Conservation (phyloP, 2,797 vertebrate genomes). For the Poeciliopsis turneri region DNA sequence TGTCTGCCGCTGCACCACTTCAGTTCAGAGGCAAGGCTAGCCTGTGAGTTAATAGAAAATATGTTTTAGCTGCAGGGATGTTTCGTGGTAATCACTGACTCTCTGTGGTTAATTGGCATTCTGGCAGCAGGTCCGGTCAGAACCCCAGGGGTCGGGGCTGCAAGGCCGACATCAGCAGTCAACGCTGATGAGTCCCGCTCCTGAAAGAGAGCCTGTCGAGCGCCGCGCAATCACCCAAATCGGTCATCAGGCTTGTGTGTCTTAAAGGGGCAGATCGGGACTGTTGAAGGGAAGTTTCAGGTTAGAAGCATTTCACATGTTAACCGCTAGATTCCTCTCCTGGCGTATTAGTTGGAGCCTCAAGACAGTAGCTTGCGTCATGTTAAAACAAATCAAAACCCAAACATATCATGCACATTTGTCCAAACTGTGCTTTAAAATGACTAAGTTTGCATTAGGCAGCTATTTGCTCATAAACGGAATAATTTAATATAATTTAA, state of each 20-base stretch:
- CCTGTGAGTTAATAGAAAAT: slow-evolving; percentile 14
- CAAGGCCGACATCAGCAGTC: slow-evolving; percentile 50
- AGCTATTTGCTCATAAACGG: background rate
- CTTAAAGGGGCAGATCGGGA: slow-evolving; percentile 37
- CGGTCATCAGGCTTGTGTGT: slow-evolving; percentile 49
- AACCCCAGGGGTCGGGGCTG: slow-evolving; percentile 33
- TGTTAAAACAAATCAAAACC: background rate
- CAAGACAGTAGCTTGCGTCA: background rate
- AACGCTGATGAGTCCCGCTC: slow-evolving; percentile 57
- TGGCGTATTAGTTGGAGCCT: background rate
- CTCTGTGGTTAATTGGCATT: slow-evolving; percentile 55
- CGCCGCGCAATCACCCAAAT: slow-evolving; percentile 56
- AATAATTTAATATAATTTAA: background rate
- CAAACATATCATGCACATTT: background rate
- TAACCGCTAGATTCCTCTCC: background rate
- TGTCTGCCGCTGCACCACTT: slow-evolving; percentile 43
- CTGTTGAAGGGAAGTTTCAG: background rate
- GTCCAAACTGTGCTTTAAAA: background rate
- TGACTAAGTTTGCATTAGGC: background rate
- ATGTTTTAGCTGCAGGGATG: slow-evolving; percentile 13
- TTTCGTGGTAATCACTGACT: slow-evolving; percentile 34
- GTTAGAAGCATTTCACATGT: background rate
- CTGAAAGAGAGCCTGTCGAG: slow-evolving; percentile 44
- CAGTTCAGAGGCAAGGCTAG: slow-evolving; percentile 17
- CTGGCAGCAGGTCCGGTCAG: slow-evolving; percentile 54